Evolutionary conservation across 2,113 vertebrate species (phyloP), one percentile per base, ranked within the genome.

Genomic region (Raphicerus campestris): DNA sequence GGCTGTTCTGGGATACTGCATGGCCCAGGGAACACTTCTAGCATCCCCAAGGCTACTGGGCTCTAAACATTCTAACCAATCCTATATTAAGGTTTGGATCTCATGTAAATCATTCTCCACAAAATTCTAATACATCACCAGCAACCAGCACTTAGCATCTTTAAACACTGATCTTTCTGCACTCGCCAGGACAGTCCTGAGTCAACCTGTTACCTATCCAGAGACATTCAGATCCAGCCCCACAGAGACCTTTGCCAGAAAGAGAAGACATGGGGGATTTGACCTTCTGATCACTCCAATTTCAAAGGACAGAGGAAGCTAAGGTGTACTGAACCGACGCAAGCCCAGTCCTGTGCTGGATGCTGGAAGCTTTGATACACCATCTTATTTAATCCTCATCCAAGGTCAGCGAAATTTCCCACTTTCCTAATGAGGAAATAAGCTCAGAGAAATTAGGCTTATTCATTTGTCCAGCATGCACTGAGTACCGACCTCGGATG

Each of bases 41-140:
- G 92, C 53, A 88, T 95, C 56, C 82, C 22, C 5, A 90, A 94
- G 96, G 78, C 87, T 95, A 85, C 56, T 24, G 1, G 47, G 89
- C 86, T 94, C 75, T 35, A 80, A 88, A 90, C 56, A 80, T 61
- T 84, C 51, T 93, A 81, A 88, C 45, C 77, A 75, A 85, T 5
- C 19, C 87, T 28, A 87, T n/a, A 82, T 20, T 97, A 51, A 91
- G 85, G 47, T 73, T 32, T 86, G 49, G 39, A 89, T 49, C 84
- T 83, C 42, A 19, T 61, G 22, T 82, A 96, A 97, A 73, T 49
- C 91, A 90, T 87, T 93, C 45, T 80, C 88, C 89, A 90, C 88
- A 56, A 96, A 95, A 97, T 88, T 90, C 94, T 91, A 96, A 95
- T 51, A 95, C 80, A 87, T 78, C 51, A 80, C 49, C 42, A 24